Base-by-base conservation (phyloP, 2,797 vertebrate genomes). In the Petrocephalus schoutedeni region DNA sequence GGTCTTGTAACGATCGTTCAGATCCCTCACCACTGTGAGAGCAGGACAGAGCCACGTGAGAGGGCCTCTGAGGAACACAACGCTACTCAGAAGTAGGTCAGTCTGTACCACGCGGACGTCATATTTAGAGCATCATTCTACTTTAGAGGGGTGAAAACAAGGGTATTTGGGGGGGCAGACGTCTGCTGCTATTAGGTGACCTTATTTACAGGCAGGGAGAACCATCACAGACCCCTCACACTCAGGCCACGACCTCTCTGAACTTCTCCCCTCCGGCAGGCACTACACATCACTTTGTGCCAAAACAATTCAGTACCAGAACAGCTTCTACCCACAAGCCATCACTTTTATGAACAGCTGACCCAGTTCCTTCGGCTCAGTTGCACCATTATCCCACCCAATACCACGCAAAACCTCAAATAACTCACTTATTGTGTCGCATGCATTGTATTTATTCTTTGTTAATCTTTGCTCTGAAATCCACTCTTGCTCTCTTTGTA, bases 1-100 rank as follows among this genome's bases (percentile, higher is more conserved):
- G 88, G 95, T 95, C 93, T 99, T 99, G 91, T 99, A 99, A 80
- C 98, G 94, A 89, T 98, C 97, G 0, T 99, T 99, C 89, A 99
- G 95, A 91, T 94, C 97, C 91, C 93, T 97, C 86, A 99, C 96
- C 85, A 99, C 98, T 99, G 92, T 0, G 49, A 45, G 32, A 21
- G 45, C 10, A 41, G 80, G 80, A 49, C 53, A 83, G 80, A 51
- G 10, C 3, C 8, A 83, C 8, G n/a, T 51, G 49, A 83, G 49
- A 83, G 19, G 21, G 45, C 41, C 3, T 83, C 45, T 83, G 19
- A 83, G 49, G 71, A 77, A 77, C 71, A 14, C 5, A 19, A 19
- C 14, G 71, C 71, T 77, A 36, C 64, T 32, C 64, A 71, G 64
- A 71, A 71, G 64, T 71, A 71, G 64, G 64, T 71, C 64, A 71